A percentile compares a stretch with the other conserved stretches of the same genome.
Conservation (phyloP, 2,113 vertebrate species). For the Neodontobutis hainanensis region DNA sequence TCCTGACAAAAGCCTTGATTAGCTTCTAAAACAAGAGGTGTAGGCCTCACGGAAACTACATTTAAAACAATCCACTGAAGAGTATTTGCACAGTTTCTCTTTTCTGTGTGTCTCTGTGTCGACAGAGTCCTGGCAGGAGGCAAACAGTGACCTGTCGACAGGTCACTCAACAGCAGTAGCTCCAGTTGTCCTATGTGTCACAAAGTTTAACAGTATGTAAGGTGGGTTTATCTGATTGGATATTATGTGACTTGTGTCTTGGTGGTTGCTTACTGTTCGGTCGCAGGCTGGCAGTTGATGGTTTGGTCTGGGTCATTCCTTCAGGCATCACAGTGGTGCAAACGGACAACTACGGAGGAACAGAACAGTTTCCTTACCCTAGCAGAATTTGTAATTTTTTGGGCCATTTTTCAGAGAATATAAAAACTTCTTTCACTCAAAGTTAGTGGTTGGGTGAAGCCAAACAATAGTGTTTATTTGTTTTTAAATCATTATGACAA, state of each 20-base stretch:
- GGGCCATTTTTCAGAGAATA: too few species aligned
- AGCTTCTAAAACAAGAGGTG: neutral
- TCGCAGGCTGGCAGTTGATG: constrained; percentile 14
- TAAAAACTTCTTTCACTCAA: too few species aligned
- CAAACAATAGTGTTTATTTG: too few species aligned
- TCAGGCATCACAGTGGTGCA: neutral
- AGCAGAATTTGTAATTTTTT: too few species aligned
- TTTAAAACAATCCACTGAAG: constrained; percentile 3
- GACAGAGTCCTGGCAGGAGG: neutral
- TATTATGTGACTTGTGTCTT: neutral
- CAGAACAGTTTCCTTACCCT: neutral
- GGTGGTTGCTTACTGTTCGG: constrained; percentile 8
- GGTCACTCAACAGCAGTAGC: too few species aligned
- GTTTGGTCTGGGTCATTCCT: neutral
- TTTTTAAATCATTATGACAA: too few species aligned
- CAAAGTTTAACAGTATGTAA: neutral
- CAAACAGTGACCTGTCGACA: neutral
- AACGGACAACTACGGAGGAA: neutral
- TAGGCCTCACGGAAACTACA: constrained; percentile 24
- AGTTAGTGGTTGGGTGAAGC: too few species aligned
- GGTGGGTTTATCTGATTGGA: neutral
- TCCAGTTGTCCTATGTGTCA: neutral
- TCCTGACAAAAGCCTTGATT: constrained; percentile 17
- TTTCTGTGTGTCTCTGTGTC: neutral
- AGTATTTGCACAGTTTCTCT: neutral